Evolutionary conservation across 2,113 vertebrate genomes (phyloP), one percentile per base, ranked within the genome.

Genomic region (Ellobius talpinus): DNA sequence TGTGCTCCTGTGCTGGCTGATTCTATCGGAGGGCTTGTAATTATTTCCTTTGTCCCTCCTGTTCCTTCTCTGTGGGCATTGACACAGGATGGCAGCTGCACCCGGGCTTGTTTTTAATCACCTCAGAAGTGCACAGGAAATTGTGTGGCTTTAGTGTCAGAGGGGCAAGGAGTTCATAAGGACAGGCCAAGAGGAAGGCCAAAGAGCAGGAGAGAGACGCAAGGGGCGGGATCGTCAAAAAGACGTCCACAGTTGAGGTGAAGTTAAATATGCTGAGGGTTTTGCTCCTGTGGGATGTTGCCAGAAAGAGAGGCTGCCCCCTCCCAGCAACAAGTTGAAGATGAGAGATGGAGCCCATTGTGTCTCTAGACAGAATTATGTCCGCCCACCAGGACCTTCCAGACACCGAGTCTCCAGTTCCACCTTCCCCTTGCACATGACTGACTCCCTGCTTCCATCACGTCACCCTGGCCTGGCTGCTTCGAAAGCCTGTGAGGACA

Each of bases 111-210:
- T 19, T 9, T 73, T 89, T 93, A 70, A 58, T 72, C 26, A 55
- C 70, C 45, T 52, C 76, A 85, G 68, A 47, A 78, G 85, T 45
- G 50, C 29, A 33, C 85, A 78, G 85, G 89, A 94, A 92, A 55
- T 78, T 26, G 68, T 55, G 33, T 29, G 70, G 89, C 23, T 79
- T 36, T 4, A 0, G 10, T 1, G 0, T 66, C 87, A 26, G 29
- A 78, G 65, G 8, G 65, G n/a, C 0, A 0, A 42, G 42, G 26
- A 5, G 10, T 65, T 73, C 24, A n/a, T 26, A 24, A 58, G 16
- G 45, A 79, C 68, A 42, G 73, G 31, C 3, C 21, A 16, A 61
- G 90, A 16, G 50, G 39, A 61, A 81, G n/a, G 33, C 26, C 72
- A 29, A 12, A 6, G 81, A 72, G 70, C 29, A 50, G 36, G 84